Conservation (phyloP, 2,113 vertebrate species). For the Hydrolagus affinis region DNA sequence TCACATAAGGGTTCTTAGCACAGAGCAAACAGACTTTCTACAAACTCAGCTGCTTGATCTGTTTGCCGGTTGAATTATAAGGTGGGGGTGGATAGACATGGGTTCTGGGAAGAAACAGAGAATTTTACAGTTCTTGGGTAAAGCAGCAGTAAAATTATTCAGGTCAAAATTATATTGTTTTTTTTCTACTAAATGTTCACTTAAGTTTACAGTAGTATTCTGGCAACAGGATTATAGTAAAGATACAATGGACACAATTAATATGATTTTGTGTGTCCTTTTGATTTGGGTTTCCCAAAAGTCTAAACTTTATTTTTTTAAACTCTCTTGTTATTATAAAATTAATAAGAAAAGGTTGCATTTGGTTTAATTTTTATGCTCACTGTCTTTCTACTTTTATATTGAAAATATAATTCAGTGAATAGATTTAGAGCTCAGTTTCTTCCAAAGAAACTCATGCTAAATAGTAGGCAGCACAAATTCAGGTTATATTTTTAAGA, state of each 20-base stretch:
- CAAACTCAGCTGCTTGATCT: constrained; percentile 72
- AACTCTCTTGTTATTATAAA: too few species aligned
- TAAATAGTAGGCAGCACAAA: too few species aligned
- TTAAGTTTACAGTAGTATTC: constrained; percentile 46
- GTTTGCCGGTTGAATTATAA: constrained; percentile 81
- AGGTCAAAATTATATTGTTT: constrained; percentile 1
- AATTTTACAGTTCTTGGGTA: constrained; percentile 56
- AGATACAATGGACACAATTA: neutral
- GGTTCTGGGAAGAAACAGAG: constrained; percentile 57
- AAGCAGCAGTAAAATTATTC: constrained; percentile 48
- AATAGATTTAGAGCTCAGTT: too few species aligned
- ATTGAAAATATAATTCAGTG: too few species aligned
- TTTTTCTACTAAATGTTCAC: constrained; percentile 47
- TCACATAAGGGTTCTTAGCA: constrained; percentile 65
- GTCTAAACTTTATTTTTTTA: neutral
- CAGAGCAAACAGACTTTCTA: constrained; percentile 72
- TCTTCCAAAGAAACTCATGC: too few species aligned
- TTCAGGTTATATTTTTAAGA: too few species aligned
- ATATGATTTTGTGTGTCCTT: neutral
- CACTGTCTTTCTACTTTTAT: too few species aligned
- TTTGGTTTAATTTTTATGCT: neutral
- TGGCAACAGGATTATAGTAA: constrained; percentile 36
- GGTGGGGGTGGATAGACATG: constrained; percentile 57
- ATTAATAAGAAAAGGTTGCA: neutral
- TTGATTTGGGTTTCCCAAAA: neutral